Base-by-base conservation (phyloP, 2,797 vertebrate species). In the Lindbergichthys nudifrons region DNA sequence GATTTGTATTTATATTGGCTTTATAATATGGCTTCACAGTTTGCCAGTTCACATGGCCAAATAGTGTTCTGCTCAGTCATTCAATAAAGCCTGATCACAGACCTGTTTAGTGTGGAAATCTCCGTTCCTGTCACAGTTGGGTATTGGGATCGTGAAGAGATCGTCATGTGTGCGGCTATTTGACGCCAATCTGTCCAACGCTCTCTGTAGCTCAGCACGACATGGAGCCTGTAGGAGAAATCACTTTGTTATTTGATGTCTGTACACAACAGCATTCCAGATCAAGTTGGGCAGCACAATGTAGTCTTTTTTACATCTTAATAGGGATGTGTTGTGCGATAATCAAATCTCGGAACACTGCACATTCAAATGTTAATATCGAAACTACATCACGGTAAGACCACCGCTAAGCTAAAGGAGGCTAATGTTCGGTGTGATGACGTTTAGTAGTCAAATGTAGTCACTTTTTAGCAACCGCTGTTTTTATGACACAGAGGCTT, bases 91-190 rank as follows among this genome's bases (percentile, higher is more conserved):
- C 32, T 47, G 30, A 79, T 69, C 46, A 77, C 92, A 74, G 81
- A 98, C 97, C 97, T 98, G 97, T 82, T 98, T 98, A 51, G 95
- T 91, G 56, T 98, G 96, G 93, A 97, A 98, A 84, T 97, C 96
- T 88, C 97, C 97, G 0, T 97, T 96, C 78, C 95, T 96, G 93
- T 98, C 97, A 63, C 97, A 98, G 95, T 98, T 98, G 80, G 97
- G 97, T 73, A 98, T 98, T 72, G 96, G 97, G 89, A 97, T 97
- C 62, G 95, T 94, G 11, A 97, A 96, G 77, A 98, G 94, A 70
- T 97, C 97, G 48, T 98, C 97, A 0, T 97, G 97, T 0, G 97
- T 98, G 52, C 97, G 96, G 72, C 92, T 94, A 79, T 96, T 96
- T 0, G 96, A 96, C 0, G 96, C 95, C 92, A 98, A 83, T 61